phyloP scores from a whole-genome alignment of 2,113 vertebrate species.

The Carassius carassius region DNA sequence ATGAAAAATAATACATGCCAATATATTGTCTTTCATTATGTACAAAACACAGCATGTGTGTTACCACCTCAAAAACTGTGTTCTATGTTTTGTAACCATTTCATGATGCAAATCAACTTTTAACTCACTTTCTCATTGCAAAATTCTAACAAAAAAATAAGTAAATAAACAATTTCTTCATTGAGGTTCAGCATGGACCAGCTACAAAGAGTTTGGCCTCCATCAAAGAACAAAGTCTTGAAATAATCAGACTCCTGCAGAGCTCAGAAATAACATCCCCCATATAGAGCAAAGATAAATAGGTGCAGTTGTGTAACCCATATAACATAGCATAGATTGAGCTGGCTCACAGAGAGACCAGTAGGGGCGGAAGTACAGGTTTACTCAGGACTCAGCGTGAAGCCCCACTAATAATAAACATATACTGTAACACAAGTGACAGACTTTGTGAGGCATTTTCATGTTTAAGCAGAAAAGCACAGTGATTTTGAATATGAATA shows the following conservation, averaged over 20 bases:
- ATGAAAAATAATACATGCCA: neutral
- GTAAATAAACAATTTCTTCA: neutral
- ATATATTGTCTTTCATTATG: neutral
- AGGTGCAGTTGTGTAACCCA: conserved; percentile 56
- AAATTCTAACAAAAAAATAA: neutral
- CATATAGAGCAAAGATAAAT: conserved; percentile 47
- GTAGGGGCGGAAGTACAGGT: conserved; percentile 62
- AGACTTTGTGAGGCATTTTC: conserved; percentile 28
- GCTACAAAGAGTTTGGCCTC: conserved; percentile 1
- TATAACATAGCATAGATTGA: conserved; percentile 63
- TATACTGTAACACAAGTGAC: conserved; percentile 52
- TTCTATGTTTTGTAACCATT: neutral
- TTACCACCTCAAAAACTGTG: neutral
- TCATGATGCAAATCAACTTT: neutral
- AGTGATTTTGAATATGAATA: neutral
- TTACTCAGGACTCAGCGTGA: conserved; percentile 40
- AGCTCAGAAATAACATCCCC: conserved; percentile 52
- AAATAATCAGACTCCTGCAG: conserved; percentile 32
- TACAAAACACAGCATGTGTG: neutral
- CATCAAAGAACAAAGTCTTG: conserved; percentile 24
- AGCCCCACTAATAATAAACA: conserved; percentile 65
- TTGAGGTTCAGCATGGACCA: neutral
- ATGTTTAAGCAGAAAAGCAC: neutral
- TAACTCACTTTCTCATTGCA: neutral
- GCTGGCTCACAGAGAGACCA: conserved; percentile 64